Percentiles rank a stretch among this genome's conserved stretches.
These are phyloP conservation scores for Drepanosiphum platanoidis DNA, from an alignment of 2,888 invertebrate species.

Conservation along the genomic window DNA sequence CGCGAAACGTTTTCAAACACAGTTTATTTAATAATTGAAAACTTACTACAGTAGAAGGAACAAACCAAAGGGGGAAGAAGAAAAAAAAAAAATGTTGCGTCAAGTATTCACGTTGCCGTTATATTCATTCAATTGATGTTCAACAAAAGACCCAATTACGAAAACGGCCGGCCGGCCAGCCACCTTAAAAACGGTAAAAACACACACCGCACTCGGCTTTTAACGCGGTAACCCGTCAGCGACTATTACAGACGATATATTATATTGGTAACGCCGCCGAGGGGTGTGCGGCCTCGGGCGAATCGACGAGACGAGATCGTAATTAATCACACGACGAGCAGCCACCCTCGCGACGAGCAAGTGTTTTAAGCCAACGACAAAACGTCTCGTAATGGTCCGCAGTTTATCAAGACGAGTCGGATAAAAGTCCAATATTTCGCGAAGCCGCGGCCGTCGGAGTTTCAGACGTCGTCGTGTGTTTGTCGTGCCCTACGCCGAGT, in stretches of 20 bases:
- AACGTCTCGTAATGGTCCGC: neutral
- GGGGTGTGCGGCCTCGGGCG: conserved; percentile 13
- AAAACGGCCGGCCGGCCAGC: conserved; percentile 31
- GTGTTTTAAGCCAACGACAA: conserved; percentile 21
- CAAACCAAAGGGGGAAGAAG: conserved; percentile 2
- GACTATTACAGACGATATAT: neutral
- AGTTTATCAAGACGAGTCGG: conserved; percentile 27
- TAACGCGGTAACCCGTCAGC: conserved; percentile 8
- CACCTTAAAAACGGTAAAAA: conserved; percentile 37
- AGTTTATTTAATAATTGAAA: conserved; percentile 59
- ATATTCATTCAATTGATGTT: conserved; percentile 45
- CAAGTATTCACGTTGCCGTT: conserved; percentile 52
- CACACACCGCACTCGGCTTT: neutral
- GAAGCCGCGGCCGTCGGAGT: neutral
- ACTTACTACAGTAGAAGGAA: conserved; percentile 51
- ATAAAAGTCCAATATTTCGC: conserved; percentile 11
- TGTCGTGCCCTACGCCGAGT: no score
- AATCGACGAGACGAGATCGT: conserved; percentile 34
- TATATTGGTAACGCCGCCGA: neutral
- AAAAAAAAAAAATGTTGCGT: conserved; percentile 34
- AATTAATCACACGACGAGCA: conserved; percentile 35
- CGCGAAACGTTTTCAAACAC: conserved; percentile 59
- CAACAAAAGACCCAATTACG: conserved; percentile 58
- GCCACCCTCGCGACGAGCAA: conserved; percentile 31
- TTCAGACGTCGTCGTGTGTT: neutral